These are phyloP conservation scores for Myotis brandtii DNA, from an alignment of 2,113 vertebrate species.

Conservation along the genomic window DNA sequence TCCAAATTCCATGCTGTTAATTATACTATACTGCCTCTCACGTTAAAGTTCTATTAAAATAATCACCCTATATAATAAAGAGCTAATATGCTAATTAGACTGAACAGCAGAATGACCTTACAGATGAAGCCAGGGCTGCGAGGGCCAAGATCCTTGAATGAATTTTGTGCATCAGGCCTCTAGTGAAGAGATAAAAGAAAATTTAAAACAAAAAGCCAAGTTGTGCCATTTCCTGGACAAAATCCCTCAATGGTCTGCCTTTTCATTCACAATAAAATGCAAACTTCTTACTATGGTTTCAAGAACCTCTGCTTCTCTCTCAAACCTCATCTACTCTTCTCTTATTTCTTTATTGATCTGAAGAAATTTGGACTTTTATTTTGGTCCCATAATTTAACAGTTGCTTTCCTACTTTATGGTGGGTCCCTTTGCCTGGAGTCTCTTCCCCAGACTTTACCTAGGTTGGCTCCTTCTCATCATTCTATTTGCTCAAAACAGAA, in stretches of 20 bases:
- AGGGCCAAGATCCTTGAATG: too few relatives aligned
- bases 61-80: too few relatives aligned
- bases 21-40: not conserved
- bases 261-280: not conserved
- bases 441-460: not conserved
- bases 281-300: not conserved
- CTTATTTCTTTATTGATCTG: not conserved
- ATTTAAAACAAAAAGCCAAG: not conserved
- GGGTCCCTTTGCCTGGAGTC: not conserved
- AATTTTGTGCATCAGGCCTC: too few relatives aligned
- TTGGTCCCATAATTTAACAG: not conserved
- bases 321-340: not conserved
- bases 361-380: not conserved
- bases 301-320: not conserved
- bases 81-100: too few relatives aligned
- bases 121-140: too few relatives aligned
- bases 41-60: not conserved
- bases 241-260: not conserved
- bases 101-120: too few relatives aligned
- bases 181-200: not conserved
- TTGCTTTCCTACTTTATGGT: not conserved
- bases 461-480: not conserved
- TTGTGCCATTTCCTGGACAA: not conserved
- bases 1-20: not conserved
- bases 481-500: slow-evolving; percentile 9